Evolutionary conservation across 2,113 vertebrate species (phyloP).

Genomic region (Circaetus gallicus): DNA sequence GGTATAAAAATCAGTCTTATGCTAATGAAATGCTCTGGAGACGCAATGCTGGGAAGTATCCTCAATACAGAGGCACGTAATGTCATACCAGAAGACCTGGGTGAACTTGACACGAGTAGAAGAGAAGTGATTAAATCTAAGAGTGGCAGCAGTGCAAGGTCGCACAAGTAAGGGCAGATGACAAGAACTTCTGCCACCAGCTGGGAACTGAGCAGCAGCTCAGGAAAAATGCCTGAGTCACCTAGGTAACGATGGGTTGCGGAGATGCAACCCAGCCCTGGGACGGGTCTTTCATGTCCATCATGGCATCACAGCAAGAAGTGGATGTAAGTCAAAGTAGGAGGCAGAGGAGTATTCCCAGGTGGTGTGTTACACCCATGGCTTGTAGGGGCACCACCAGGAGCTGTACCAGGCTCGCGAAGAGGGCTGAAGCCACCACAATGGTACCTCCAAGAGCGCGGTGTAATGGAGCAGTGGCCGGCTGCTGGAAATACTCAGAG

Average conservation of each 20-base stretch:
- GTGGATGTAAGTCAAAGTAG: neutral
- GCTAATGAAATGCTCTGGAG: constrained; percentile 21
- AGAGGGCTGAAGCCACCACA: neutral
- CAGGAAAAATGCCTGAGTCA: neutral
- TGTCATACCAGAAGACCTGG: constrained; percentile 2
- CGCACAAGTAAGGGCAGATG: neutral
- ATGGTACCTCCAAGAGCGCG: rapidly evolving
- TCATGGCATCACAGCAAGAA: neutral
- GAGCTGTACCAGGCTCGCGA: neutral
- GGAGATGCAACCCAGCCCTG: neutral
- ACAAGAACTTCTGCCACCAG: neutral
- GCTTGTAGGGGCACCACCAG: rapidly evolving
- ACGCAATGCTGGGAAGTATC: neutral
- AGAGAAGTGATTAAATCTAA: constrained; percentile 4
- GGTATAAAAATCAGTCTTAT: constrained; percentile 4
- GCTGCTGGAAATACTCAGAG: neutral
- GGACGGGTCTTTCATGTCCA: neutral
- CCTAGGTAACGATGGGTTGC: constrained; percentile 23
- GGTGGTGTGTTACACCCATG: neutral
- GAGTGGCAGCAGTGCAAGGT: neutral
- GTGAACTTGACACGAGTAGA: neutral
- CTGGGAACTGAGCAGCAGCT: constrained; percentile 9
- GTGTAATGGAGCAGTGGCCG: neutral
- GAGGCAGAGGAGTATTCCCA: neutral
- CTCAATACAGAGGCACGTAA: neutral